Conservation (phyloP, 1,140 invertebrate species). For the Drosophila watanabei region DNA sequence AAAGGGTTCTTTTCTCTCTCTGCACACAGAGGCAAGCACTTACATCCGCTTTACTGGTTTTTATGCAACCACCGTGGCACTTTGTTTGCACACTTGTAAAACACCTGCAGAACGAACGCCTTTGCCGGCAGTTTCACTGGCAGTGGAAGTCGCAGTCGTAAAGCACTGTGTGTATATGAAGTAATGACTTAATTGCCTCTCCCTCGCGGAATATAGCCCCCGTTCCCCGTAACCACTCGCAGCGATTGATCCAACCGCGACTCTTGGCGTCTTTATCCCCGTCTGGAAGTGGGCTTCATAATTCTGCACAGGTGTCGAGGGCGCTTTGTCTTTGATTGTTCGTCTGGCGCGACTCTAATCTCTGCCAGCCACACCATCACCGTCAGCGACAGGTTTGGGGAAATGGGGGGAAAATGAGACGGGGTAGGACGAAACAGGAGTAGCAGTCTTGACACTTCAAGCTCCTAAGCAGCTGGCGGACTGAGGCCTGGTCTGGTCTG, state of each 20-base stretch:
- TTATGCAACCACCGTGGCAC: conserved; percentile 72
- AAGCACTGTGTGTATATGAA: conserved; percentile 50
- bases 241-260: conserved; percentile 41
- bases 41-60: conserved; percentile 38
- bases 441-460: conserved; percentile 45
- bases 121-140: conserved; percentile 38
- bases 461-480: conserved; percentile 22
- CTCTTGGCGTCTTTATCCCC: conserved; percentile 7
- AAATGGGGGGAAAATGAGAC: not conserved
- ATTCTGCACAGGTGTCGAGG: conserved; percentile 77
- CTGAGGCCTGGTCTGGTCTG: conserved; percentile 24
- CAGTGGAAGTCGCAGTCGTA: conserved; percentile 2
- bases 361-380: conserved; percentile 69
- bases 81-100: conserved; percentile 81
- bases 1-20: not conserved
- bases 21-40: conserved; percentile 23
- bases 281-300: conserved; percentile 67
- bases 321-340: conserved; percentile 77
- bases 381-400: conserved; percentile 6
- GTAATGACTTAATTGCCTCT: conserved; percentile 82
- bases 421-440: not conserved
- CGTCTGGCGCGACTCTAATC: conserved; percentile 76
- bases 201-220: conserved; percentile 17
- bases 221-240: not conserved
- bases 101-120: conserved; percentile 69